Evolutionary conservation across 1,140 invertebrate species (phyloP), one percentile per base, ranked within the genome.

Genomic region (Apis laboriosa): DNA sequence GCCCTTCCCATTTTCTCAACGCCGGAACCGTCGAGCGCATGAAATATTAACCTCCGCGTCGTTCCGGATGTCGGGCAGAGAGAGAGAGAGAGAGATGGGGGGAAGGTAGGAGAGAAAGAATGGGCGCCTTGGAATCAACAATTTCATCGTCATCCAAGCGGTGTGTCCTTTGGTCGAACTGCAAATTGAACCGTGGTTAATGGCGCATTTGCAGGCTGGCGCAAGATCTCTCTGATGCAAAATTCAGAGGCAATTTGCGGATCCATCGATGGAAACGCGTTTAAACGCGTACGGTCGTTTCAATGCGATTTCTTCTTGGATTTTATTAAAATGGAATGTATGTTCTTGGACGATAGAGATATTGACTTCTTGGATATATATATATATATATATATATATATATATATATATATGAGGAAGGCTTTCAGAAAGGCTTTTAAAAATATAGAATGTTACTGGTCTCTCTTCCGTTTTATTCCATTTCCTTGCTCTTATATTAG

Each of bases 1-100:
- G 87, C 84, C 87, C 90, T 87, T 90, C 84, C 88, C 87, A 90
- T 91, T 91, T 91, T 90, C 90, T 89, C 90, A 84, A 87, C 90
- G 88, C 90, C 90, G 90, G 90, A 91, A 90, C 88, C 85, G 84
- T 86, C 90, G 88, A 78, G 86, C 88, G 77, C 87, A 80, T 91
- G 88, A 91, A 91, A 90, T 91, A 91, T 91, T 91, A 91, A 90
- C 90, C 90, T 87, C 80, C 80, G 19, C 84, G 84, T 78, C 77
- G 64, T 84, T 84, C 85, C 88, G 85, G 87, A 90, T 88, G 87
- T 86, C 78, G 84, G n/a, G 70, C 56, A 66, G 17, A 64, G 72
- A 84, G 51, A 76, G 56, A 68, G 15, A 51, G 24, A 75, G 15
- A 78, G 64, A 68, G 72, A 28, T 58, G n/a, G 56, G 21, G 61